Evolutionary conservation across 2,797 vertebrate genomes (phyloP), one percentile per base, ranked within the genome.

Genomic region (Masticophis lateralis): DNA sequence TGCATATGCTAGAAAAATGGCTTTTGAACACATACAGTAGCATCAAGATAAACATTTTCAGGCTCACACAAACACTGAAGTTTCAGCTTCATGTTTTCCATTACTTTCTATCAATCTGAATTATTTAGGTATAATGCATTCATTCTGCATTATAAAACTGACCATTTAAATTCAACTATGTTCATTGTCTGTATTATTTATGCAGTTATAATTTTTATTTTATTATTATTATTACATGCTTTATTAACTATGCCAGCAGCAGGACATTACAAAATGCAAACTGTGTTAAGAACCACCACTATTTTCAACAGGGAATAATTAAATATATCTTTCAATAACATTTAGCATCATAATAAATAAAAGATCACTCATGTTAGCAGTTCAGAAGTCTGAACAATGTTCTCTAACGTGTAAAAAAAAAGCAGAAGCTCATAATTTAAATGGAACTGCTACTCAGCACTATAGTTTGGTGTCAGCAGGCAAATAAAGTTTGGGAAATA

Each of bases 291-390:
- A 95, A 96, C 91, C 94, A 94, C 92, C 92, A 91, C 95, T 94
- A 95, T 95, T 97, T 96, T 95, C 97, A 95, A 93, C 91, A 92
- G 90, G 93, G 95, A 96, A 97, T 96, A 97, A 97, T 97, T 97
- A 97, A 96, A 96, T 96, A 96, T 95, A 96, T 95, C 96, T 96
- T 96, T 97, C 96, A 97, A 95, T 97, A 97, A 97, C 94, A 97
- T 97, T 97, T 96, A 96, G 94, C 61, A 96, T 96, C 96, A 94
- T 97, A 96, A 97, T 97, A 96, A 96, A 97, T 97, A 97, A 97
- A 97, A 97, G 94, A 97, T 97, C 94, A 93, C 89, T 92, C 92
- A 96, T 14, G 88, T 63, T 94, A 95, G 87, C 93, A 96, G 93
- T 94, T 93, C 32, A 28, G 89, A 95, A 90, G 90, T 86, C 93